These are phyloP conservation scores for Chloebia gouldiae DNA, from an alignment of 2,113 vertebrate genomes.

Conservation along the genomic window DNA sequence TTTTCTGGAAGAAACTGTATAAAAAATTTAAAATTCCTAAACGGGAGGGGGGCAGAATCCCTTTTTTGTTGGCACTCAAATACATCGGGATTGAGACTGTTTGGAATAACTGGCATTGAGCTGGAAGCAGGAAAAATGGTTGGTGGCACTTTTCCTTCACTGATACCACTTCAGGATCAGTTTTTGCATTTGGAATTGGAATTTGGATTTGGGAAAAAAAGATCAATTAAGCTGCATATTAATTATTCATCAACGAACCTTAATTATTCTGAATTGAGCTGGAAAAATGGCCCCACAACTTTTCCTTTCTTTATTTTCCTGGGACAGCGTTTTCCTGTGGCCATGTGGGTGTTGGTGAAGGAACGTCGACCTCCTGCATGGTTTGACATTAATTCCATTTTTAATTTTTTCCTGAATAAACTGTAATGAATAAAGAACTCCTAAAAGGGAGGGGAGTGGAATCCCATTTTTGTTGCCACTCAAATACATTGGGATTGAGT, in stretches of 20 bases:
- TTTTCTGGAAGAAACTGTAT: not conserved
- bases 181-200: not conserved
- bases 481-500: not conserved
- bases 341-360: no score
- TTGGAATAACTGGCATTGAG: not conserved
- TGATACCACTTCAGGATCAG: fast-evolving
- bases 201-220: not conserved
- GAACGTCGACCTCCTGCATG: no score
- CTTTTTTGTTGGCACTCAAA: not conserved
- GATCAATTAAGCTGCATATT: not conserved
- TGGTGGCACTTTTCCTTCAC: not conserved
- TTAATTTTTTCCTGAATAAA: no score
- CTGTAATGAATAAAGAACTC: no score
- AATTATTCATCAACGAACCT: not conserved
- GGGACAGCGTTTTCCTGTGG: no score
- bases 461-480: not conserved
- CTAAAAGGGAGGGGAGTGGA: not conserved
- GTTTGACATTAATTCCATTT: no score
- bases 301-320: not conserved
- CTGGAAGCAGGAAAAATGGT: not conserved
- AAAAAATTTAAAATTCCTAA: not conserved
- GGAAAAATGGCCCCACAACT: not conserved
- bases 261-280: not conserved
- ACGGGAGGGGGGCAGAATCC: not conserved
- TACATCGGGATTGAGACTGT: not conserved